These are phyloP conservation scores for Galemys pyrenaicus DNA, from an alignment of 2,113 vertebrate genomes.

Conservation along the genomic window DNA sequence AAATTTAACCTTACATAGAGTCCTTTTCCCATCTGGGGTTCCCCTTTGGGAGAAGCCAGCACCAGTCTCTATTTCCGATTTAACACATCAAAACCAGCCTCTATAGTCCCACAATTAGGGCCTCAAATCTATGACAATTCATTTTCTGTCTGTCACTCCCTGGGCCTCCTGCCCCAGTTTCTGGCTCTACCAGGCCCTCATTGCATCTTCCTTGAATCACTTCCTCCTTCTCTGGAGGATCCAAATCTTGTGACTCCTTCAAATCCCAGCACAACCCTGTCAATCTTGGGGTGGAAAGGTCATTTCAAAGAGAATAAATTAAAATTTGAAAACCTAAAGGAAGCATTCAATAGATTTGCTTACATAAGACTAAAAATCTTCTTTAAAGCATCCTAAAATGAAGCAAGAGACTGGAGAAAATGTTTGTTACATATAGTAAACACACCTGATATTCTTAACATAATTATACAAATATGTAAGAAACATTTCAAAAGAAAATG, in stretches of 20 bases:
- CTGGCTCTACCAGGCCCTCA: neutral
- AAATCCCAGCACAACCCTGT: neutral
- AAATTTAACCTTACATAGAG: neutral
- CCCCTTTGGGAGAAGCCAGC: neutral
- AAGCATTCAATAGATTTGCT: neutral
- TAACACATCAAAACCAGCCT: neutral
- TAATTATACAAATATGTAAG: conserved; percentile 54
- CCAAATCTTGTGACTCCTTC: conserved; percentile 1
- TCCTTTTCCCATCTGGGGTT: neutral
- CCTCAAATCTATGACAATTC: neutral
- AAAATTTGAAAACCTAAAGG: neutral
- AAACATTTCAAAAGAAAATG: conserved; percentile 29
- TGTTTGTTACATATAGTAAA: neutral
- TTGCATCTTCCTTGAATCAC: neutral
- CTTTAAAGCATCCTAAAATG: neutral
- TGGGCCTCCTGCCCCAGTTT: neutral
- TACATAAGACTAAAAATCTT: neutral
- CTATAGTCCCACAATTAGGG: neutral
- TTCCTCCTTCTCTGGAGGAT: conserved; percentile 6
- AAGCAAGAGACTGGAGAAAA: conserved; percentile 12
- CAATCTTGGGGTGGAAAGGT: neutral
- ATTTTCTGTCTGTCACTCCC: neutral
- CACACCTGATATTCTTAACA: conserved; percentile 43
- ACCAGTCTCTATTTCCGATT: neutral
- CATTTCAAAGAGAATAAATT: conserved; percentile 17